phyloP scores from a whole-genome alignment of 2,797 vertebrate genomes.

The Pseudomugil tenellus region DNA sequence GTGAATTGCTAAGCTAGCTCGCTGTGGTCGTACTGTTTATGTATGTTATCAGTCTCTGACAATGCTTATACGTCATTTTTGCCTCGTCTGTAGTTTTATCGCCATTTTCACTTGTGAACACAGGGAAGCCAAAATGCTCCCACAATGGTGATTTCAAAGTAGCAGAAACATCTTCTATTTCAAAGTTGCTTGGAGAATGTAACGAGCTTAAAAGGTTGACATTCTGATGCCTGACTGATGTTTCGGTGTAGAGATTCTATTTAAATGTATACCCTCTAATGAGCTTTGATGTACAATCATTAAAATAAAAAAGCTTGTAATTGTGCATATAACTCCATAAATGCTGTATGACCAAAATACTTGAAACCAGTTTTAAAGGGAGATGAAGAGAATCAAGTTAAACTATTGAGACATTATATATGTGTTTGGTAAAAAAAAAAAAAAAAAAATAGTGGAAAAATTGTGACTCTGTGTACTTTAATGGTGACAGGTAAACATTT shows the following conservation, averaged over 20 bases:
- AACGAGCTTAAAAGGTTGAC: conserved; percentile 5
- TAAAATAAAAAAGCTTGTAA: conserved; percentile 3
- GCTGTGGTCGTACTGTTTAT: too few species aligned
- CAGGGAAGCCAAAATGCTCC: too few species aligned
- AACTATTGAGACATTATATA: not conserved
- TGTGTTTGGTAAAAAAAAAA: not conserved
- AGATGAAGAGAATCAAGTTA: not conserved
- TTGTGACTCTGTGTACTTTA: not conserved
- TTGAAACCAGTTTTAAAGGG: not conserved
- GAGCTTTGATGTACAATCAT: conserved; percentile 13
- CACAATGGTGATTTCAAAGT: too few species aligned
- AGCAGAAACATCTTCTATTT: too few species aligned
- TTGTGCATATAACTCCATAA: not conserved
- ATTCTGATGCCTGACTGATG: conserved; percentile 33
- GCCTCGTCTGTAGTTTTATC: too few species aligned
- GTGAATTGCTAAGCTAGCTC: too few species aligned
- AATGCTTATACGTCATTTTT: too few species aligned
- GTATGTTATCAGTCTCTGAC: too few species aligned
- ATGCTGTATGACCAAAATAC: not conserved
- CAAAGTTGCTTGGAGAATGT: too few species aligned
- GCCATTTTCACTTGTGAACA: too few species aligned
- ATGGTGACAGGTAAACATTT: too few species aligned
- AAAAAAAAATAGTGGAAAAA: not conserved
- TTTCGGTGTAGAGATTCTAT: conserved; percentile 13
- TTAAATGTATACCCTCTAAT: conserved; percentile 33